Percentiles rank a stretch among this genome's conserved stretches.
Conservation (phyloP, 1,140 invertebrate genomes). For the Drosophila subpulchrella region DNA sequence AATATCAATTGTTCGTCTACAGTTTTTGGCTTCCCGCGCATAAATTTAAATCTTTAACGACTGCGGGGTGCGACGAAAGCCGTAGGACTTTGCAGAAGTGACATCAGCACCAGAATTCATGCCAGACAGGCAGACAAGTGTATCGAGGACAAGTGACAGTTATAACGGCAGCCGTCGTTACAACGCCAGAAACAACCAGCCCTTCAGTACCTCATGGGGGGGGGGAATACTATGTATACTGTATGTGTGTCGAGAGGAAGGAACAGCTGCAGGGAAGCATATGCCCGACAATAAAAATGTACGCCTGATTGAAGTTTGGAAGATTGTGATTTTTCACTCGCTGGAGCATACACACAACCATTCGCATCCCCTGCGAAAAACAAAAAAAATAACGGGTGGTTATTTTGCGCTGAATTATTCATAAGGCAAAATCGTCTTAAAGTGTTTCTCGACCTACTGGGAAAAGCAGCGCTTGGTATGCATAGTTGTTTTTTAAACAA, state of each 20-base stretch:
- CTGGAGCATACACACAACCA: constrained; percentile 15
- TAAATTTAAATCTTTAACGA: constrained; percentile 67
- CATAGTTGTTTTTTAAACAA: background rate
- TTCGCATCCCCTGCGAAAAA: constrained; percentile 2
- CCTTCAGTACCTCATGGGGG: constrained; percentile 41
- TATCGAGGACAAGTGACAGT: constrained; percentile 68
- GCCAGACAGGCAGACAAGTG: constrained; percentile 58
- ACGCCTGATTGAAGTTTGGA: constrained; percentile 77
- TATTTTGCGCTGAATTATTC: constrained; percentile 58
- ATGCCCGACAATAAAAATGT: constrained; percentile 73
- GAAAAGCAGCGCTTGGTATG: background rate
- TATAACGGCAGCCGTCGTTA: constrained; percentile 46
- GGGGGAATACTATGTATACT: constrained; percentile 10
- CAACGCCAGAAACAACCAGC: constrained; percentile 45
- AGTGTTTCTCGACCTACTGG: constrained; percentile 7
- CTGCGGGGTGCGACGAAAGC: constrained; percentile 16
- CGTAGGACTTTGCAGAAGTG: constrained; percentile 27
- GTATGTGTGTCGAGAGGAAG: constrained; percentile 16
- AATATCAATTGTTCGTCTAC: constrained; percentile 78
- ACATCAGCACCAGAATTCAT: constrained; percentile 32
- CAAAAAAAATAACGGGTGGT: constrained; percentile 10
- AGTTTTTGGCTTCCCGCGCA: constrained; percentile 51
- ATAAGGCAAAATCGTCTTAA: constrained; percentile 36
- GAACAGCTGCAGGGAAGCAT: constrained; percentile 36
- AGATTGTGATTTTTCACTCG: constrained; percentile 46